Evolutionary conservation across 1,140 invertebrate species (phyloP), one percentile per base, ranked within the genome.

Genomic region (Papilio dardanus): DNA sequence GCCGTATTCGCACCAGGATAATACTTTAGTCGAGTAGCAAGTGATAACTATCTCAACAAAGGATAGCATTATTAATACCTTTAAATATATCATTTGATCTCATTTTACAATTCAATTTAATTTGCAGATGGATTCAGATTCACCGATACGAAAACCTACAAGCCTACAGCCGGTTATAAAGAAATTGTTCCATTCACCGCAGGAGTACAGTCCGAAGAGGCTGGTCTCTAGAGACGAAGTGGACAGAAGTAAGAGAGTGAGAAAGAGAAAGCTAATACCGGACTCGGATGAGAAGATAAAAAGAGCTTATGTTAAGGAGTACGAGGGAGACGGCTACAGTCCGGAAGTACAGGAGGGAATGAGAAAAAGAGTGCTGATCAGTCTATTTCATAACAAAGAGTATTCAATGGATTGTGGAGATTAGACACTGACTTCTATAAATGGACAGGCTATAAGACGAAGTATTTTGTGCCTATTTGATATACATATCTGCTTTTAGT

Each of bases 81-180:
- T 37, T 19, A 19, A 19, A 46, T 46, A 16, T 46, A 5, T 19
- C 7, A n/a, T n/a, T 16, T n/a, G 4, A 16, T 46, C 16, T 16
- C 14, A 7, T 46, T 31, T 6, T 10, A 35, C 16, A 68, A 6
- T 24, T 21, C 8, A 10, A 35, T 42, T 40, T 37, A 1, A 31
- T 74, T 85, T 81, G 0, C 84, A 89, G 87, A 87, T 89, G 85
- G 87, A 90, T 74, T 88, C 87, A n/a, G 85, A 88, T 19, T 90
- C 88, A 0, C 88, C 89, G 31, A 73, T 88, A 6, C 77, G 85
- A 19, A 86, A 86, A 30, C 79, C 82, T 3, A 77, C 31, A 24
- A 85, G 62, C 24, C 33, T 85, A 0, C 80, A 80, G 46, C 84
- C 82, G 33, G 79, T 90, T n/a, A 86, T 77, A 19, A 91, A 88